Evolutionary conservation across 2,888 invertebrate genomes (phyloP), one percentile per base, ranked within the genome.

Genomic region (Fragum whitleyi): DNA sequence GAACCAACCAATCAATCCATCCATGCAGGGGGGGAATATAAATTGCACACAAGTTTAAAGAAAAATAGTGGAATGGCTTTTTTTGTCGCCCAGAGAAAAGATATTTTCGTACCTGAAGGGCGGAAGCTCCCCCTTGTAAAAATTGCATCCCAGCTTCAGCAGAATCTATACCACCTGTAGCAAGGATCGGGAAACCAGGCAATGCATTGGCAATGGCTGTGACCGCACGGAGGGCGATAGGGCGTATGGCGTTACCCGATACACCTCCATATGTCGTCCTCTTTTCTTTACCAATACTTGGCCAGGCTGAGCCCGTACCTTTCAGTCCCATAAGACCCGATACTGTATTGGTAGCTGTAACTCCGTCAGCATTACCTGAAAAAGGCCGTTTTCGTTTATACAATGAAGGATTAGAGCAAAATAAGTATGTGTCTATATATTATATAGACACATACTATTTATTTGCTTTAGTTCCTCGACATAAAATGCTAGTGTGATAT

Each of bases 291-390:
- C 98, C 99, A 7, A 99, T 96, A 51, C 96, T 96, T 0, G 99
- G 99, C 99, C 99, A 99, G 0, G 99, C 97, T 0, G 95, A 95
- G 0, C 96, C 97, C 91, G 97, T 96, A 0, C 96, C 95, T 90
- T 95, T 96, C 2, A 99, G 93, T 6, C 96, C 96, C 98, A 99
- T 99, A 74, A 99, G 94, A 0, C 98, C 98, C 29, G 97, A 97
- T 0, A 99, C 97, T 0, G 99, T 99, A 94, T 99, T 99, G 76
- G 99, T 99, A 0, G 99, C 98, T 0, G 99, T 97, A 0, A 99
- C 99, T 0, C 99, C 99, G 93, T 96, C 96, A 0, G 99, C 99
- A 2, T 97, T 96, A 74, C 98, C 98, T 97, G n/a, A n/a, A n/a
- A n/a, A n/a, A n/a, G n/a, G n/a, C n/a, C n/a, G 89, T 26, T 19